These are phyloP conservation scores for Himalopsyche tibetana DNA, from an alignment of 2,888 invertebrate genomes.

Conservation along the genomic window DNA sequence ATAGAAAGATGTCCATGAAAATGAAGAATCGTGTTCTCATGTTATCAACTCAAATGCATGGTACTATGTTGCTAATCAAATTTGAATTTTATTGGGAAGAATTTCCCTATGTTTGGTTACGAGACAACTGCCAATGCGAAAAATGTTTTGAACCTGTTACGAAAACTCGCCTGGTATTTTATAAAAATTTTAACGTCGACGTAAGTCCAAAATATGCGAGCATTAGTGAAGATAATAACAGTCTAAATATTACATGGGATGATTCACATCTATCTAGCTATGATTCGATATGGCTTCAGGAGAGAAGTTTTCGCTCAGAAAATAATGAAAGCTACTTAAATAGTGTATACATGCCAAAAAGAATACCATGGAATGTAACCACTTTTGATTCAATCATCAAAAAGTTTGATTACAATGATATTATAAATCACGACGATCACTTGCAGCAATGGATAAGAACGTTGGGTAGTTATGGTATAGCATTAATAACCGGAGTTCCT, in stretches of 20 bases:
- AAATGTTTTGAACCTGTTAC: slow-evolving; percentile 80
- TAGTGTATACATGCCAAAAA: slow-evolving; percentile 76
- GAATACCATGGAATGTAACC: slow-evolving; percentile 76
- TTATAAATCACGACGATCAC: slow-evolving; percentile 73
- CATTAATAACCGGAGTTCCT: slow-evolving; percentile 79
- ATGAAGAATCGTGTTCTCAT: too few species aligned
- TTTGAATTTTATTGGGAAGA: slow-evolving; percentile 69
- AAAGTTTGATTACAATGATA: slow-evolving; percentile 75
- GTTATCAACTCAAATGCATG: slow-evolving; percentile 32
- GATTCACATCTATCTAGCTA: slow-evolving; percentile 80
- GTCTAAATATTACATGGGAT: slow-evolving; percentile 78
- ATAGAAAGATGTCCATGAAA: too few species aligned
- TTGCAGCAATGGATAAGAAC: slow-evolving; percentile 78
- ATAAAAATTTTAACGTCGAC: slow-evolving; percentile 78
- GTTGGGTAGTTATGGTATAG: slow-evolving; percentile 81
- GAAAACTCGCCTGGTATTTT: slow-evolving; percentile 79
- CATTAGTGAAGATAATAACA: slow-evolving; percentile 69
- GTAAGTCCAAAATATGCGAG: slow-evolving; percentile 72
- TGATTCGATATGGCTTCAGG: slow-evolving; percentile 78
- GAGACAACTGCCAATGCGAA: slow-evolving; percentile 84
- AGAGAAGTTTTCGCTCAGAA: slow-evolving; percentile 76
- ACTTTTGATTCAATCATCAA: slow-evolving; percentile 75
- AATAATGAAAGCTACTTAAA: slow-evolving; percentile 75
- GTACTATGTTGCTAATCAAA: slow-evolving; percentile 44
- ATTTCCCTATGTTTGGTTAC: slow-evolving; percentile 83